Conservation (phyloP, 2,888 invertebrate genomes). For the Sycophila texana region DNA sequence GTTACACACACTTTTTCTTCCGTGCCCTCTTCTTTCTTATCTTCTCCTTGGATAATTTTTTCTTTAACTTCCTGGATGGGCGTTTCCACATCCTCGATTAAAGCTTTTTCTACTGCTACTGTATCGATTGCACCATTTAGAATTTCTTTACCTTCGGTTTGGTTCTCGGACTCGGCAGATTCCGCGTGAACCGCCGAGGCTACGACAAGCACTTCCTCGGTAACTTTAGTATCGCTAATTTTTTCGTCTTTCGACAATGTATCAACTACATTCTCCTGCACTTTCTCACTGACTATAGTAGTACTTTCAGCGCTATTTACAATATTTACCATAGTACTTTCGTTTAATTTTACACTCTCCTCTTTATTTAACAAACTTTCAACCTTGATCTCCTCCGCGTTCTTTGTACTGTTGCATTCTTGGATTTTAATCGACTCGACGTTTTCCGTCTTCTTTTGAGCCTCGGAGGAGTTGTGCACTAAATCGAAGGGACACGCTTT, state of each 20-base stretch:
- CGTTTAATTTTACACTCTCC: slow-evolving; percentile 29
- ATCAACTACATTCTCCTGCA: slow-evolving; percentile 25
- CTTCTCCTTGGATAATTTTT: slow-evolving; percentile 2
- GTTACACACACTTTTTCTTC: no score
- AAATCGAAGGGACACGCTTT: slow-evolving; percentile 22
- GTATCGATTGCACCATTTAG: slow-evolving; percentile 29
- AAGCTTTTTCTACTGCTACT: background rate
- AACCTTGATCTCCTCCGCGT: slow-evolving; percentile 10
- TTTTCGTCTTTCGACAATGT: slow-evolving; percentile 8
- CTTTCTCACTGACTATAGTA: slow-evolving; percentile 2
- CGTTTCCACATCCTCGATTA: background rate
- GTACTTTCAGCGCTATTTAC: slow-evolving; percentile 38
- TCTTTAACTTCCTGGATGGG: background rate
- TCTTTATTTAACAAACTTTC: slow-evolving; percentile 38
- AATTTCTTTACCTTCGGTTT: background rate
- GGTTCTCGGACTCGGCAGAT: background rate
- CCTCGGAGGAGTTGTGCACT: slow-evolving; percentile 8
- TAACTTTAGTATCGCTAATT: slow-evolving; percentile 32
- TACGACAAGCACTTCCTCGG: slow-evolving; percentile 28
- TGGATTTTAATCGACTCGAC: slow-evolving; percentile 4
- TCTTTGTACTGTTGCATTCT: slow-evolving; percentile 43
- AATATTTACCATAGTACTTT: slow-evolving; percentile 25
- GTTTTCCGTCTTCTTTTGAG: slow-evolving; percentile 21
- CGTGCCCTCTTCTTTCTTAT: no score
- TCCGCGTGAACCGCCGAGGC: background rate